A percentile compares a stretch with the other conserved stretches of the same genome.
Conservation (phyloP, 2,888 invertebrate genomes). For the Chrysomela aeneicollis region DNA sequence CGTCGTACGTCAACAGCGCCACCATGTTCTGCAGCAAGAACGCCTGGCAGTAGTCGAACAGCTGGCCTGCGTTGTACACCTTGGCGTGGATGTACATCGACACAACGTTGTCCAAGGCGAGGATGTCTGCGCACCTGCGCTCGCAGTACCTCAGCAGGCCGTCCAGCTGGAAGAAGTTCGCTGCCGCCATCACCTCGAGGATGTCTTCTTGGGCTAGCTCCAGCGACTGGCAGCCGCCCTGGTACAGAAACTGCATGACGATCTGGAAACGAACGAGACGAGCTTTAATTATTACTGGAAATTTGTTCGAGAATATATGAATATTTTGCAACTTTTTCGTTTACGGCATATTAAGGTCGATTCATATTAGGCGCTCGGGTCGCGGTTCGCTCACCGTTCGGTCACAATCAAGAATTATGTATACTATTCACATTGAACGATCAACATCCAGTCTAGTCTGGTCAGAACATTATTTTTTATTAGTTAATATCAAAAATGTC, state of each 20-base stretch:
- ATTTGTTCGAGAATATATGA: no score
- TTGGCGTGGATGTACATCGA: conserved; percentile 94
- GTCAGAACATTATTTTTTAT: no score
- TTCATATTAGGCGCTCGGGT: no score
- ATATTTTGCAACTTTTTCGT: no score
- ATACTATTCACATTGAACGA: no score
- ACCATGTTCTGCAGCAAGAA: conserved; percentile 93
- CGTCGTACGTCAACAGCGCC: conserved; percentile 90
- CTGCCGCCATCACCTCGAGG: conserved; percentile 88
- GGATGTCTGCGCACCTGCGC: conserved; percentile 82
- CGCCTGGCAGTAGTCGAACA: conserved; percentile 90
- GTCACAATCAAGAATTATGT: no score
- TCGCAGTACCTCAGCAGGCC: conserved; percentile 87
- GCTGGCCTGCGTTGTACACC: conserved; percentile 85
- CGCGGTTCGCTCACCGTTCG: no score
- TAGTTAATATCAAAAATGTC: no score
- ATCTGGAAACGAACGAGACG: conserved; percentile 66
- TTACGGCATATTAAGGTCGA: no score
- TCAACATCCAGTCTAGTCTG: no score
- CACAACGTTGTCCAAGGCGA: conserved; percentile 88
- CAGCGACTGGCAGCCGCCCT: conserved; percentile 83
- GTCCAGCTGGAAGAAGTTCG: conserved; percentile 89
- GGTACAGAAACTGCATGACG: conserved; percentile 93
- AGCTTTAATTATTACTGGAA: no score
- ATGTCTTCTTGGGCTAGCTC: conserved; percentile 83